A percentile compares a stretch with the other conserved stretches of the same genome.
Evolutionary conservation across 2,113 vertebrate genomes (phyloP).

Genomic region (Platanista minor): DNA sequence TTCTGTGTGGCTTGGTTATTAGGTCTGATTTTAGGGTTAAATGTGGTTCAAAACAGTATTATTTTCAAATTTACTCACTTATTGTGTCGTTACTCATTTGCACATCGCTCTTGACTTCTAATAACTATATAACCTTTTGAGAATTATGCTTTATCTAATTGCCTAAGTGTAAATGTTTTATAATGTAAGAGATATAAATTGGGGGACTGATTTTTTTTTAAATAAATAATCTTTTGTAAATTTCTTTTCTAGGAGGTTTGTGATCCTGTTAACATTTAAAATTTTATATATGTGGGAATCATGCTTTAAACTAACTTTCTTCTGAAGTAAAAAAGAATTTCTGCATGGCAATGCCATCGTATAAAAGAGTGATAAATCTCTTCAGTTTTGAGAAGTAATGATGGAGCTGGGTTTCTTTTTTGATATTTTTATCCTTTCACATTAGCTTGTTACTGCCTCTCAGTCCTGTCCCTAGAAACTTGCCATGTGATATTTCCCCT

Average conservation of each 20-base stretch:
- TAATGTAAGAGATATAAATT: slow-evolving; percentile 41
- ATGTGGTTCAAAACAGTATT: not conserved
- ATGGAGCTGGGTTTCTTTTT: slow-evolving; percentile 58
- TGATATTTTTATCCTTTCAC: slow-evolving; percentile 61
- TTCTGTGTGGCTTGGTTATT: not conserved
- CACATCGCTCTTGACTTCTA: slow-evolving; percentile 35
- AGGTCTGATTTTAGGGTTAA: slow-evolving; percentile 42
- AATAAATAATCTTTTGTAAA: slow-evolving; percentile 2
- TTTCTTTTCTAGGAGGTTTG: slow-evolving; percentile 51
- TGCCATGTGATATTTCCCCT: slow-evolving; percentile 69
- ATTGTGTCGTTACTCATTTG: slow-evolving; percentile 17
- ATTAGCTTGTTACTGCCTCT: slow-evolving; percentile 77
- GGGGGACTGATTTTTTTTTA: slow-evolving; percentile 18
- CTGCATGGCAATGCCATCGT: not conserved
- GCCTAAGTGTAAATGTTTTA: slow-evolving; percentile 48
- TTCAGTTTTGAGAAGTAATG: slow-evolving; percentile 65
- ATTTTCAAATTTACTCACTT: slow-evolving; percentile 14
- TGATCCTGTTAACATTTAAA: slow-evolving; percentile 60
- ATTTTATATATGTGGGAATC: slow-evolving; percentile 58
- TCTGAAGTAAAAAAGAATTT: slow-evolving; percentile 17
- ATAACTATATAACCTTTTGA: not conserved
- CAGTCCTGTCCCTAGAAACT: slow-evolving; percentile 75
- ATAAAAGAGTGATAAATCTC: slow-evolving; percentile 13
- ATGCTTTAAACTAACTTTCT: slow-evolving; percentile 58
- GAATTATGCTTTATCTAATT: slow-evolving; percentile 22